These are phyloP conservation scores for Rhinella marina DNA, from an alignment of 2,797 vertebrate species.

Conservation along the genomic window DNA sequence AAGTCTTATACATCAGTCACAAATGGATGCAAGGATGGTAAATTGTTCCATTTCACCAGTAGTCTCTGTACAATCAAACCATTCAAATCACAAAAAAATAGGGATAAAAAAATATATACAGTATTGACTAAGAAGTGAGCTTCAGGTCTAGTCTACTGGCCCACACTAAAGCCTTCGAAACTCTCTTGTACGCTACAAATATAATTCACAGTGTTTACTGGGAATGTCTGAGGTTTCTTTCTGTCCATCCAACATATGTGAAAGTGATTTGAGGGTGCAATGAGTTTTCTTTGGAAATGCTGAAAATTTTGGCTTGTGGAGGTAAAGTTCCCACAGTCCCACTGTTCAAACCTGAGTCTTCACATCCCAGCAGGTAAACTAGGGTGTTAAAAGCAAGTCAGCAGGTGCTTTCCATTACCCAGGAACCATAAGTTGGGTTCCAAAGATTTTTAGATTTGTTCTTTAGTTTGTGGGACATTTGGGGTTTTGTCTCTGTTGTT, in stretches of 20 bases:
- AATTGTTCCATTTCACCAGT: not conserved
- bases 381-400: conserved; percentile 66
- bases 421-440: conserved; percentile 93
- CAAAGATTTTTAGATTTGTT: conserved; percentile 93
- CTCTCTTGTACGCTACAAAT: conserved; percentile 78
- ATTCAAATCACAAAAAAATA: conserved; percentile 18
- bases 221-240: conserved; percentile 87
- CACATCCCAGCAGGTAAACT: conserved; percentile 69
- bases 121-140: conserved; percentile 25
- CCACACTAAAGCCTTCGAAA: not conserved
- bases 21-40: not conserved
- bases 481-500: conserved; percentile 74
- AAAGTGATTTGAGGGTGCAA: conserved; percentile 64
- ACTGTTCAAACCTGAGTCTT: conserved; percentile 73
- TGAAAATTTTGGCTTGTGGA: conserved; percentile 69
- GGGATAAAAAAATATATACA: conserved; percentile 20
- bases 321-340: conserved; percentile 68
- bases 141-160: conserved; percentile 18
- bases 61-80: conserved; percentile 8
- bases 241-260: conserved; percentile 73
- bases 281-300: conserved; percentile 71
- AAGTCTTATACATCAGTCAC: not conserved
- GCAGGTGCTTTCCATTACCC: conserved; percentile 84
- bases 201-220: conserved; percentile 89
- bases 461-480: conserved; percentile 80